phyloP scores from a whole-genome alignment of 2,113 vertebrate species.

The Amblyornis subalaris region DNA sequence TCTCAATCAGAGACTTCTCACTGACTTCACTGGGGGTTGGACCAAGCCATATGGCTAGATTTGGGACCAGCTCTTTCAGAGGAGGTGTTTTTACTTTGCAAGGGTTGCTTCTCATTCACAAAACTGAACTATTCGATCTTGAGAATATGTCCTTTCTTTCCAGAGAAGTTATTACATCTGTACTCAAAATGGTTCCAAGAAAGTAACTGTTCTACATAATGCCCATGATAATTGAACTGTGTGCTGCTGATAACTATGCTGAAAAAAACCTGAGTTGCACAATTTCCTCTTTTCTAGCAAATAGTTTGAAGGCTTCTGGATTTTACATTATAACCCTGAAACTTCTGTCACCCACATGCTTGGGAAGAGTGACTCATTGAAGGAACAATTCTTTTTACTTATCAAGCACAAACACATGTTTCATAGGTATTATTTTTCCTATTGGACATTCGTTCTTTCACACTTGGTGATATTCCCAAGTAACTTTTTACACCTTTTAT shows the following conservation, averaged over 20 bases:
- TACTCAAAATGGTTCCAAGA: background rate
- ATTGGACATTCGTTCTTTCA: background rate
- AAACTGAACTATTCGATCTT: background rate
- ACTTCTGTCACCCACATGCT: background rate
- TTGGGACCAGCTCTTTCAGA: background rate
- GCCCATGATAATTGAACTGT: background rate
- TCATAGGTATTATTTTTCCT: background rate
- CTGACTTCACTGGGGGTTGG: background rate
- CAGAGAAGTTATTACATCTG: background rate
- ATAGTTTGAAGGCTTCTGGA: background rate
- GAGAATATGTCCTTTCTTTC: background rate
- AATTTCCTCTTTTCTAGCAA: background rate
- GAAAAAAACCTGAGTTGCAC: background rate
- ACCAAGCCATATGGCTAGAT: background rate
- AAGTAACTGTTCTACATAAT: background rate
- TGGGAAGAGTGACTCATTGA: background rate
- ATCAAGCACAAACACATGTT: background rate
- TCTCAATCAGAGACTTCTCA: background rate
- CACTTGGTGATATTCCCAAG: background rate
- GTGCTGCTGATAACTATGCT: background rate
- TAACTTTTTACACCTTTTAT: background rate
- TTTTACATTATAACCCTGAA: background rate
- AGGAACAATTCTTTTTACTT: background rate
- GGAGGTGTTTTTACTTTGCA: background rate
- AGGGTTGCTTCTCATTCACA: background rate